Percentiles rank a stretch among this genome's conserved stretches.
Evolutionary conservation across 92 coral and sea anemone genomes (phyloP).

Genomic region (Scolanthus callimorphus): DNA sequence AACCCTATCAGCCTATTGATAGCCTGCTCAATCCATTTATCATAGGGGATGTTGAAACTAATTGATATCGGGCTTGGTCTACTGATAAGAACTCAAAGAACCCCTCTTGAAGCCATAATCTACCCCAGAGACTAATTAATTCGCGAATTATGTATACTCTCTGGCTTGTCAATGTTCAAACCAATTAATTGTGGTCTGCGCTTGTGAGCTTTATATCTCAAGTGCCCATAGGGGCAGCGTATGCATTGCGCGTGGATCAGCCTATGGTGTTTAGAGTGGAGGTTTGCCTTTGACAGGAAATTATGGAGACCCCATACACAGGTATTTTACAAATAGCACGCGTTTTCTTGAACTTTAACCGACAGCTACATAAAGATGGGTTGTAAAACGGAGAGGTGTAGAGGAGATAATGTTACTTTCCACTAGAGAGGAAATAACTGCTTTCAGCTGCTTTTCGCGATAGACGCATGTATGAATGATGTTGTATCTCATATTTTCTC

Average conservation of each 20-base stretch:
- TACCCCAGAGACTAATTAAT: background rate
- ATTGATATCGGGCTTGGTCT: slow-evolving; percentile 10
- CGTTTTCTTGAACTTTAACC: no score
- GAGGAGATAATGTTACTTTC: no score
- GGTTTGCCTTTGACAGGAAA: background rate
- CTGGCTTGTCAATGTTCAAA: background rate
- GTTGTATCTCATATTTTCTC: no score
- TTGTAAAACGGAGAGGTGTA: no score
- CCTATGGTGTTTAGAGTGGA: background rate
- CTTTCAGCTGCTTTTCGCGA: no score
- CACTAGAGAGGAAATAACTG: no score
- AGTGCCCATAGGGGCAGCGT: background rate
- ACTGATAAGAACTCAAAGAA: slow-evolving; percentile 6
- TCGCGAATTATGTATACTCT: background rate
- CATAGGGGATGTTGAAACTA: slow-evolving; percentile 24
- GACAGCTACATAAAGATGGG: no score
- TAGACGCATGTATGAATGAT: no score
- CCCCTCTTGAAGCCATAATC: slow-evolving; percentile 7
- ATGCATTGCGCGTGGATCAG: background rate
- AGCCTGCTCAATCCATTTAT: background rate
- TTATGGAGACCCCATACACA: background rate
- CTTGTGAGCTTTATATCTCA: background rate
- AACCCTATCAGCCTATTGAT: background rate
- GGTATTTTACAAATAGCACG: no score
- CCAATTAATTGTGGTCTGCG: slow-evolving; percentile 1